These are phyloP conservation scores for Callipepla squamata DNA, from an alignment of 2,113 vertebrate genomes.

Conservation along the genomic window DNA sequence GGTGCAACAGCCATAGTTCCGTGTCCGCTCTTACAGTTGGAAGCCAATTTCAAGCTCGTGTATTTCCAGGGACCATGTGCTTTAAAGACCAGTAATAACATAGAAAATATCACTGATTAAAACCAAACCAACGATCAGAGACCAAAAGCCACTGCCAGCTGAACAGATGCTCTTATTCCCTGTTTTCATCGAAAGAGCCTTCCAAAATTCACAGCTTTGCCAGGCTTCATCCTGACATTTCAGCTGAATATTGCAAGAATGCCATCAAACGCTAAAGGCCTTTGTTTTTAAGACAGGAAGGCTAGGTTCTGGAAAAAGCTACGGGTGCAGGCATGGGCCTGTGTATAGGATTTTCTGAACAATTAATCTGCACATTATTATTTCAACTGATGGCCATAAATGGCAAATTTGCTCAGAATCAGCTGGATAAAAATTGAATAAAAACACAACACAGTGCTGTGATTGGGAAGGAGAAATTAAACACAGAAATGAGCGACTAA, in stretches of 20 bases:
- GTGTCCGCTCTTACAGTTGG: not conserved
- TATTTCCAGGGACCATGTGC: not conserved
- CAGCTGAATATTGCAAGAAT: constrained; percentile 41
- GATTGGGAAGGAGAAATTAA: constrained; percentile 27
- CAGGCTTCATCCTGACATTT: constrained; percentile 61
- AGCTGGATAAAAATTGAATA: constrained; percentile 55
- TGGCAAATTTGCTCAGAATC: constrained; percentile 49
- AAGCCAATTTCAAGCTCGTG: not conserved
- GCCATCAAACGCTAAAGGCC: constrained; percentile 25
- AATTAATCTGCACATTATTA: constrained; percentile 28
- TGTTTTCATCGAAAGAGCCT: constrained; percentile 21
- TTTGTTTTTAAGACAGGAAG: constrained; percentile 45
- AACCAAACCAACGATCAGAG: not conserved
- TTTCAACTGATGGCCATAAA: constrained; percentile 54
- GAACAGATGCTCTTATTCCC: constrained; percentile 63
- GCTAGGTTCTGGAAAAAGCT: constrained; percentile 30
- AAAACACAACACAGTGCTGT: constrained; percentile 11
- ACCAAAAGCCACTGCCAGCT: constrained; percentile 65
- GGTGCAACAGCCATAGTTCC: not conserved
- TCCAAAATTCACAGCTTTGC: constrained; percentile 52
- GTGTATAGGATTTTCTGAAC: constrained; percentile 49
- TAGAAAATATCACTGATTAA: constrained; percentile 24
- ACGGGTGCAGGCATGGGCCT: constrained; percentile 36
- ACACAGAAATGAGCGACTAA: not conserved
- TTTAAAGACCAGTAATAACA: not conserved